A percentile compares a stretch with the other conserved stretches of the same genome.
phyloP scores from a whole-genome alignment of 2,113 vertebrate genomes.

The Ciconia boyciana region DNA sequence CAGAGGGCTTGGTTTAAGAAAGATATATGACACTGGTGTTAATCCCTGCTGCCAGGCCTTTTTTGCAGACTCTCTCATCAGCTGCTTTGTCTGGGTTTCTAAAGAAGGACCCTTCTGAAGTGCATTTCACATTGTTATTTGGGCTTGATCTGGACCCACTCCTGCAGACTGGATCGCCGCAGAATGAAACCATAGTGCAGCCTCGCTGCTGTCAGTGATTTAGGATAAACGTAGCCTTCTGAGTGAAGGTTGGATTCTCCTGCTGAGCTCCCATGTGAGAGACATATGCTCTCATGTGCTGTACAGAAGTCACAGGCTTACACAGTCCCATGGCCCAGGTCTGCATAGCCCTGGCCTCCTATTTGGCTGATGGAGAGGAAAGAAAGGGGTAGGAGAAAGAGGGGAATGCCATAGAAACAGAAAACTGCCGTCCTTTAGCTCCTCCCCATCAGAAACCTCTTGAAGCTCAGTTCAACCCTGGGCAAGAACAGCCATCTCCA shows the following conservation, averaged over 20 bases:
- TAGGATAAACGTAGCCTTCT: background rate
- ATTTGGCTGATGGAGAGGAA: background rate
- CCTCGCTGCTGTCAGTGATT: background rate
- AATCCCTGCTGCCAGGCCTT: conserved; percentile 33
- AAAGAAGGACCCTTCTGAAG: background rate
- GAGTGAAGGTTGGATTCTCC: background rate
- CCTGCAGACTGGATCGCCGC: background rate
- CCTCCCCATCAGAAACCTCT: background rate
- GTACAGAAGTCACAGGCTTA: background rate
- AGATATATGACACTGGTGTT: background rate
- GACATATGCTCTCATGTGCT: accelerated
- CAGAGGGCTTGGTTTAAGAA: background rate
- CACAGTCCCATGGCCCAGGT: background rate
- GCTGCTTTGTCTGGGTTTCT: background rate
- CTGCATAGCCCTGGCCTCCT: background rate
- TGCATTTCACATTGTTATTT: background rate
- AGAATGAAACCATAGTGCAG: background rate
- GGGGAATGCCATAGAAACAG: background rate
- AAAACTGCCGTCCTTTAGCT: background rate
- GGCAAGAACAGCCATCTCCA: background rate
- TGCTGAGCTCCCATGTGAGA: background rate
- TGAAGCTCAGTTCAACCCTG: background rate
- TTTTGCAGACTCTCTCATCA: background rate
- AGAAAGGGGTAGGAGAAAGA: background rate
- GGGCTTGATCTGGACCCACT: background rate